Evolutionary conservation across 2,113 vertebrate genomes (phyloP).

Genomic region (Podarcis cretensis): DNA sequence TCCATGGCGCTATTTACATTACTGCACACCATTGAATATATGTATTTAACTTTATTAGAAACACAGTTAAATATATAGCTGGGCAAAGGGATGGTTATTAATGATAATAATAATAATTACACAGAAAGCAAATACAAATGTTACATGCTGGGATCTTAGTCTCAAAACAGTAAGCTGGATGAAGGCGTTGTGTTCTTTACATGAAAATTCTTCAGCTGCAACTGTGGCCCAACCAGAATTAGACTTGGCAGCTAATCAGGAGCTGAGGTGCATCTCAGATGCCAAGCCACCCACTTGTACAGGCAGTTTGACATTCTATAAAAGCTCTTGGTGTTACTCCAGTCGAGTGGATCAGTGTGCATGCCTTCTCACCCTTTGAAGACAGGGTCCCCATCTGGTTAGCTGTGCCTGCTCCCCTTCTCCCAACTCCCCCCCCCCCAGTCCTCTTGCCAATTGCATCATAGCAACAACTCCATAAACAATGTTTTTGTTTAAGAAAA

Average conservation of each 20-base stretch:
- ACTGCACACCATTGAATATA: background rate
- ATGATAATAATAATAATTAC: constrained; percentile 25
- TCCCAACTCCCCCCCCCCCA: too few relatives aligned
- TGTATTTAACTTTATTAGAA: constrained; percentile 10
- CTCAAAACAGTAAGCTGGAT: background rate
- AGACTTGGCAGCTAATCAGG: background rate
- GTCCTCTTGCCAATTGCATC: background rate
- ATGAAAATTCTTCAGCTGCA: background rate
- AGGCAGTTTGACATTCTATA: background rate
- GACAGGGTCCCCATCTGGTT: background rate
- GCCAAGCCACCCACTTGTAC: background rate
- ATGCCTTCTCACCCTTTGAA: background rate
- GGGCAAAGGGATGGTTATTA: background rate
- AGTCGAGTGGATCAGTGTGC: background rate
- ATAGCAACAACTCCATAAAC: background rate
- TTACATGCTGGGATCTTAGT: background rate
- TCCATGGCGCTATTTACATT: background rate
- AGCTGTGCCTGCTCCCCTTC: background rate
- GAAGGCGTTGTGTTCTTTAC: background rate
- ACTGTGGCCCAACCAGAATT: background rate
- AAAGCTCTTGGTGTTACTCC: background rate
- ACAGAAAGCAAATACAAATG: background rate
- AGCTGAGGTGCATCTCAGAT: background rate
- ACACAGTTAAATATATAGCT: background rate
- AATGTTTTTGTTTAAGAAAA: background rate